These are phyloP conservation scores for Parnassius orleans DNA, from an alignment of 2,888 invertebrate species.

Conservation along the genomic window DNA sequence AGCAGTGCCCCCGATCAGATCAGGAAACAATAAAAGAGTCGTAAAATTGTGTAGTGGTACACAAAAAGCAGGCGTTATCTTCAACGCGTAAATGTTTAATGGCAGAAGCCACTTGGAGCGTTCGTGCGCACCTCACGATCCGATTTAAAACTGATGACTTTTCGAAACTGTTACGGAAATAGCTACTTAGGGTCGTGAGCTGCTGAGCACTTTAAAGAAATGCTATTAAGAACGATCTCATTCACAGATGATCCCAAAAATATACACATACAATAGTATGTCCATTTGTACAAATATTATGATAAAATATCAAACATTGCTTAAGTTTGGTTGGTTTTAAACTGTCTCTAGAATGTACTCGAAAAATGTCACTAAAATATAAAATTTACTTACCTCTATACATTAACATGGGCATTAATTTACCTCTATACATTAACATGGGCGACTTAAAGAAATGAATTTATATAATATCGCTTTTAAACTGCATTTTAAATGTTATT, in stretches of 20 bases:
- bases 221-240: slow-evolving; percentile 36
- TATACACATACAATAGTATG: slow-evolving; percentile 10
- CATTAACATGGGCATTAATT: no score
- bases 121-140: slow-evolving; percentile 57
- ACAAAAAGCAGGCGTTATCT: slow-evolving; percentile 74
- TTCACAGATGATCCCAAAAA: slow-evolving; percentile 17
- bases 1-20: slow-evolving; percentile 57
- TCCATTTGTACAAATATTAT: neutral
- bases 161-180: slow-evolving; percentile 66
- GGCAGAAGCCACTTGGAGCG: slow-evolving; percentile 53
- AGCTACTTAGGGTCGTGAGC: slow-evolving; percentile 63
- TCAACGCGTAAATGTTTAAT: slow-evolving; percentile 72
- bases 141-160: slow-evolving; percentile 76
- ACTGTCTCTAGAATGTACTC: no score
- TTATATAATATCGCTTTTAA: no score
- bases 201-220: slow-evolving; percentile 56
- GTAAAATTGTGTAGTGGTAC: slow-evolving; percentile 66
- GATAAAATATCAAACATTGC: no score
- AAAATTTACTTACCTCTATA: neutral
- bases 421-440: no score
- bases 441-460: no score
- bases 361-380: neutral
- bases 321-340: no score
- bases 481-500: no score
- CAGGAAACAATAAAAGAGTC: slow-evolving; percentile 66